Base-by-base conservation (phyloP, 2,113 vertebrate genomes). In the Dasyornis broadbenti region DNA sequence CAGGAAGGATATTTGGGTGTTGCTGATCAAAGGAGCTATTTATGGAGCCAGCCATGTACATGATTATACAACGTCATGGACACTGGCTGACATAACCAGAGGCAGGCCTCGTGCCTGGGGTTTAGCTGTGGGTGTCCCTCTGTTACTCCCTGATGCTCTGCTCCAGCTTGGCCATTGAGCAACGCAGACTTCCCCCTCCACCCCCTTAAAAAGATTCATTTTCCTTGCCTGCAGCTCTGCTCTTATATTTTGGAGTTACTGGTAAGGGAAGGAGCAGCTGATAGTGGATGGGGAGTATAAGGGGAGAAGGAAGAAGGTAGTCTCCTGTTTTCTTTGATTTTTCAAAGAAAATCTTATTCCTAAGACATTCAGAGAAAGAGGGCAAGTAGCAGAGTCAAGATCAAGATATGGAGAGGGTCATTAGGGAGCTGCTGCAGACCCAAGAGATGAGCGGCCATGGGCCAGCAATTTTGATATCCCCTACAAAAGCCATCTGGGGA, bases 21-120 rank as follows among this genome's bases (percentile, higher is more conserved):
- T 83, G 68, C 89, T 91, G 89, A 80, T 89, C 37, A 3, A 64
- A 81, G 72, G 69, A 94, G 89, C 93, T 96, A 95, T 96, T 96
- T 94, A 45, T 92, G 84, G 93, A 96, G 40, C 70, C 57, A 72
- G 92, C 61, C 92, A 3, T 52, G 47, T 49, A 79, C 30, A 18
- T 3, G 61, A 64, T 96, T 96, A 87, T 87, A 91, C 75, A 91
- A 47, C 5, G 1, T 86, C 78, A 82, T 27, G 76, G 52, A 44
- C 52, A 31, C 52, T 21, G 52, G 17, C 92, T 92, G 92, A 86
- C 76, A 90, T 70, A 93, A 83, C 45, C 0, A 0, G 76, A 65
- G 81, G 27, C 73, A 89, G 80, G 83, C 83, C 89, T 95, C 16
- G 11, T 95, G 95, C 60, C 69, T 4, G 3, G 40, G 42, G 27